Conservation (phyloP, 1,140 invertebrate species). For the Neotoxoptera formosana region DNA sequence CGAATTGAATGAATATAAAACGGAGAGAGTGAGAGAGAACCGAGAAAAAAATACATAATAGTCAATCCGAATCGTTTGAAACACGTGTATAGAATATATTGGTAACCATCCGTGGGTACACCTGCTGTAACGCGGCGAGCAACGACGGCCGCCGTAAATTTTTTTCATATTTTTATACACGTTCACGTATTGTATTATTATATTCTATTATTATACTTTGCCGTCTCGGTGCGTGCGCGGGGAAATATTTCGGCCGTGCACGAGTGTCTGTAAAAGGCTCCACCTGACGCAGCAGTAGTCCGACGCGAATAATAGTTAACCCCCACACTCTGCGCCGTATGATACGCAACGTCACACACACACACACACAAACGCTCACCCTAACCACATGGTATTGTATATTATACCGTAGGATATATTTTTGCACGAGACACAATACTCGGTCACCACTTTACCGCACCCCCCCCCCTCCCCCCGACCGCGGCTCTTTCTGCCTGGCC, state of each 20-base stretch:
- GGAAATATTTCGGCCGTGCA: background rate
- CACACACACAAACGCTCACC: background rate
- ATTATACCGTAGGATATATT: background rate
- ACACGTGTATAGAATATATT: background rate
- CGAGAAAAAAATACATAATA: background rate
- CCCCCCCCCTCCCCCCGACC: background rate
- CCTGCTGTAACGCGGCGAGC: background rate
- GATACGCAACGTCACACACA: background rate
- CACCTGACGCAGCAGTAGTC: background rate
- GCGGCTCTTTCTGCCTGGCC: background rate
- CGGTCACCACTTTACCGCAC: background rate
- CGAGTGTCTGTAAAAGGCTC: conserved; percentile 28
- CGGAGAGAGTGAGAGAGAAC: too few relatives aligned
- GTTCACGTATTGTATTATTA: background rate
- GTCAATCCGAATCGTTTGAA: background rate
- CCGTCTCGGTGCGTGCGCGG: background rate
- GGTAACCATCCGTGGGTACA: background rate
- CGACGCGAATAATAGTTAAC: background rate
- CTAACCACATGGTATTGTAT: background rate
- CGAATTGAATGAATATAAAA: background rate
- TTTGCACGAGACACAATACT: background rate
- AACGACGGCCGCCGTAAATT: background rate
- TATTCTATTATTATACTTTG: background rate
- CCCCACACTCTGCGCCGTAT: background rate
- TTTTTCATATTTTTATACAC: background rate